These are phyloP conservation scores for Drosophila yooni DNA, from an alignment of 2,888 invertebrate genomes.

Conservation along the genomic window DNA sequence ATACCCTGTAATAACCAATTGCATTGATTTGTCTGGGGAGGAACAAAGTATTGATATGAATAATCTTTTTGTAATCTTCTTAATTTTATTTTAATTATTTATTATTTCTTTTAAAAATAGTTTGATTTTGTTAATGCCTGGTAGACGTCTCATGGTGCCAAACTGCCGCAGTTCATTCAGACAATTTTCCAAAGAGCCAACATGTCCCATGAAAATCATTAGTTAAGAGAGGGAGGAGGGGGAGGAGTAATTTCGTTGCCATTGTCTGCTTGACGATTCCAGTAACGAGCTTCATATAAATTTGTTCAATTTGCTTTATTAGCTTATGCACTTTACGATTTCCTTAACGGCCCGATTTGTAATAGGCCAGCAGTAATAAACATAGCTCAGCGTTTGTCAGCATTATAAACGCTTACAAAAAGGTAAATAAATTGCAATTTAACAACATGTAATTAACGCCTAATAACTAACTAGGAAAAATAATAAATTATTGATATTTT, in stretches of 20 bases:
- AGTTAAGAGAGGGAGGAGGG: neutral
- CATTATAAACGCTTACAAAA: neutral
- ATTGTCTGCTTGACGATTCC: constrained; percentile 62
- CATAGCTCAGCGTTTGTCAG: neutral
- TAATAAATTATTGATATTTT: neutral
- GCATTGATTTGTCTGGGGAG: neutral
- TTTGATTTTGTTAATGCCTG: neutral
- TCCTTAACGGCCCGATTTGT: constrained; percentile 59
- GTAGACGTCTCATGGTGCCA: neutral
- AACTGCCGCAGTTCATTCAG: neutral
- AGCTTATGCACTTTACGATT: constrained; percentile 72
- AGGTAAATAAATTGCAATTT: neutral
- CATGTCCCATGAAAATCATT: neutral
- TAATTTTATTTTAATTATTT: neutral
- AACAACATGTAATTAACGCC: neutral
- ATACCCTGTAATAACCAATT: neutral
- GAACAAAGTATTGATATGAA: neutral
- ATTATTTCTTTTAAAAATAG: neutral
- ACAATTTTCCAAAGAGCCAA: neutral
- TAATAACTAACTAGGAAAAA: neutral
- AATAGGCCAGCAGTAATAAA: neutral
- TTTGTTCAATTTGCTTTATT: constrained; percentile 56
- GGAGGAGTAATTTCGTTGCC: constrained; percentile 21
- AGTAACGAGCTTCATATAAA: constrained; percentile 41
- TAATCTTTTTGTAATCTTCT: neutral